These are phyloP conservation scores for Syndactyla subalaris DNA, from an alignment of 2,797 vertebrate species.

Conservation along the genomic window DNA sequence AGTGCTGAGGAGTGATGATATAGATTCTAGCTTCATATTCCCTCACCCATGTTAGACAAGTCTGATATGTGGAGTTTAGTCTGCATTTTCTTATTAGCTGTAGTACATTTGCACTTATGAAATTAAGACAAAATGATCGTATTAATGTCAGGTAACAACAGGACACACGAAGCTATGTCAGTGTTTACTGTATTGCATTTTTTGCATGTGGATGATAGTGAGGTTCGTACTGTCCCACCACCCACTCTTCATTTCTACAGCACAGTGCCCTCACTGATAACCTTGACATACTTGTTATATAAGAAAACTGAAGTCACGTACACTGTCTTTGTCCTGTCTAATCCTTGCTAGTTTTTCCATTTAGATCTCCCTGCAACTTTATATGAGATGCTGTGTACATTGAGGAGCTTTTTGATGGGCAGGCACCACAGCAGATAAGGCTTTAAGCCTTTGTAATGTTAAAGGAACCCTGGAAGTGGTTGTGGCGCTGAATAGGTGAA, in stretches of 20 bases:
- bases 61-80: not conserved
- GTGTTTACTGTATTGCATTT: not conserved
- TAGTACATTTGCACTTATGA: not conserved
- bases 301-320: not conserved
- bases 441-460: not conserved
- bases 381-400: not conserved
- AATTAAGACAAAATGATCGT: not conserved
- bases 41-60: not conserved
- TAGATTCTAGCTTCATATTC: not conserved
- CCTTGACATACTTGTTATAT: not conserved
- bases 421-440: not conserved
- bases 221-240: not conserved
- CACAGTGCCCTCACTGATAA: not conserved
- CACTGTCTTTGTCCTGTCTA: not conserved
- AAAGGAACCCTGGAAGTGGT: not conserved
- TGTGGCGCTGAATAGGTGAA: not conserved
- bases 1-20: not conserved
- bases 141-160: not conserved
- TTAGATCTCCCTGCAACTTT: not conserved
- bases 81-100: not conserved
- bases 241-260: not conserved
- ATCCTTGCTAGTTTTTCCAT: not conserved
- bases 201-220: fast-evolving
- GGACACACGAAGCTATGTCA: too few relatives aligned
- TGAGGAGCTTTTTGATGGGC: not conserved